Evolutionary conservation across 2,888 invertebrate genomes (phyloP).

Genomic region (Aphrophora alni): DNA sequence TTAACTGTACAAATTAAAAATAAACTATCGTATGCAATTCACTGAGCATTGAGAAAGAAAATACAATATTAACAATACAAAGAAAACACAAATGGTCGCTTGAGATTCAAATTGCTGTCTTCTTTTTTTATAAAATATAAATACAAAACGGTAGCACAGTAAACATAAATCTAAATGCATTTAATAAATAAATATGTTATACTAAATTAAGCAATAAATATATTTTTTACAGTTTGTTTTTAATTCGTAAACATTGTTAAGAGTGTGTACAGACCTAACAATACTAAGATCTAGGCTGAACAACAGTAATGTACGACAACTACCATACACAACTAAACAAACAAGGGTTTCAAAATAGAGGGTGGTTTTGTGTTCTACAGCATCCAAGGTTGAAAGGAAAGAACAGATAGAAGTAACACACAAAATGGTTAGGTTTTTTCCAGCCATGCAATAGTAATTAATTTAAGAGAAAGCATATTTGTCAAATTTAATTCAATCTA

Average conservation of each 20-base stretch:
- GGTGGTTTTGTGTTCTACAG: slow-evolving; percentile 2
- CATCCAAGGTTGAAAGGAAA: slow-evolving; percentile 30
- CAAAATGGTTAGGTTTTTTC: too few species aligned
- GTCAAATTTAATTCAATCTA: too few species aligned
- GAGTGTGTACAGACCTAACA: background rate
- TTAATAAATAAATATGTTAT: slow-evolving; percentile 2
- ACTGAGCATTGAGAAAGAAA: background rate
- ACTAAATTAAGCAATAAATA: background rate
- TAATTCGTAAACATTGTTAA: background rate
- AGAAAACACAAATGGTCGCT: background rate
- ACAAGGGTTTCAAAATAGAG: background rate
- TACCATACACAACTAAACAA: background rate
- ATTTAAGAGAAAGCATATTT: too few species aligned
- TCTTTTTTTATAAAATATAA: slow-evolving; percentile 16
- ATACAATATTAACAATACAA: slow-evolving; percentile 16
- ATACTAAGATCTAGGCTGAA: background rate
- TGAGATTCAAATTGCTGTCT: slow-evolving; percentile 31
- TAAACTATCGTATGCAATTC: background rate
- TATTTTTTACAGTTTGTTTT: background rate
- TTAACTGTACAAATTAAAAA: background rate
- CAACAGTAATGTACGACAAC: background rate
- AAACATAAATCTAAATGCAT: background rate
- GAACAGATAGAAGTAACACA: too few species aligned
- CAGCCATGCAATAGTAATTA: too few species aligned
- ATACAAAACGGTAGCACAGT: slow-evolving; percentile 11